These are phyloP conservation scores for Seriola dumerili DNA, from an alignment of 2,113 vertebrate genomes.

Conservation along the genomic window DNA sequence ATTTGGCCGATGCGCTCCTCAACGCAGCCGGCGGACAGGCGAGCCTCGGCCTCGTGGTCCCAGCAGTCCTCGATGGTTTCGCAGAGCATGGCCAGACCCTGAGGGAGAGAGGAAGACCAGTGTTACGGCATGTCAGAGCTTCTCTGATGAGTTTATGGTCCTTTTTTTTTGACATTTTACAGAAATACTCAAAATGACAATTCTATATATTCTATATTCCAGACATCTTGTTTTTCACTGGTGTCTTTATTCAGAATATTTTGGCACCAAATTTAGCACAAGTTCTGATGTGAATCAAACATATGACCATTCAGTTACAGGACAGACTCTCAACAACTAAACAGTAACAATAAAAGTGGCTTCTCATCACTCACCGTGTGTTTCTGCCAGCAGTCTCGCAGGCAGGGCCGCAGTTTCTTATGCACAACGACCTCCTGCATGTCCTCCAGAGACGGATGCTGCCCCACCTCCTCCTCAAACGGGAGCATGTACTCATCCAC, in stretches of 20 bases:
- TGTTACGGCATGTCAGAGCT: not conserved
- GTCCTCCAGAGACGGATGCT: constrained; percentile 98
- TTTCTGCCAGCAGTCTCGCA: constrained; percentile 98
- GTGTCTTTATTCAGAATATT: no score
- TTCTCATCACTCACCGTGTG: constrained; percentile 87
- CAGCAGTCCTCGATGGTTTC: constrained; percentile 99
- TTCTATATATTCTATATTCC: not conserved
- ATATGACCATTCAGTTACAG: no score
- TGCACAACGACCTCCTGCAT: constrained; percentile 99
- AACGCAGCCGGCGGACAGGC: constrained; percentile 96
- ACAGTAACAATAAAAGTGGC: no score
- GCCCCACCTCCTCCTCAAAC: constrained; percentile 98
- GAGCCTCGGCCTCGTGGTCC: constrained; percentile 98
- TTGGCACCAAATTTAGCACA: no score
- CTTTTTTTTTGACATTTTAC: not conserved
- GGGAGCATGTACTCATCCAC: constrained; percentile 98
- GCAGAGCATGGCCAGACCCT: constrained; percentile 97
- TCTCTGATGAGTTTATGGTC: no score
- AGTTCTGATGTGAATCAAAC: no score
- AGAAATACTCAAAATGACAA: not conserved
- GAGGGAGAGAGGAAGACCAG: not conserved
- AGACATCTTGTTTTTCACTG: no score
- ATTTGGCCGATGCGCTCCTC: constrained; percentile 97
- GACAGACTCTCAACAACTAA: no score
- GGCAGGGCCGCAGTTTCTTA: constrained; percentile 95